These are phyloP conservation scores for Rynchops niger DNA, from an alignment of 2,113 vertebrate species.

Conservation along the genomic window DNA sequence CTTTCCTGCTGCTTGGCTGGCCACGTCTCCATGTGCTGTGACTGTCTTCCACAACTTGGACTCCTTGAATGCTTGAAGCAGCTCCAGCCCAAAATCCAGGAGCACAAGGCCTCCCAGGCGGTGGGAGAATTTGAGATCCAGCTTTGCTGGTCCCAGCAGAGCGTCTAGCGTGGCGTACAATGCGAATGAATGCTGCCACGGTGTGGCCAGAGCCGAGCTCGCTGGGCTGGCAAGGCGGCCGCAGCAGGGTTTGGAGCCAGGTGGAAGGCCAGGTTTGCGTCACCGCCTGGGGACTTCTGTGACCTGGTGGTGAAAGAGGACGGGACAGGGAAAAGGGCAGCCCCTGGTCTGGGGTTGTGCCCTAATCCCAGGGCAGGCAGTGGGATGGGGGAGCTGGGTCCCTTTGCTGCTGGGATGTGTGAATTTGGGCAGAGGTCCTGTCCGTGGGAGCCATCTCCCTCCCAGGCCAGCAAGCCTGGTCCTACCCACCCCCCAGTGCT, in stretches of 20 bases:
- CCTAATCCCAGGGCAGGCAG: neutral
- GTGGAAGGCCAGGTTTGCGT: neutral
- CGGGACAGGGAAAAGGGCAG: neutral
- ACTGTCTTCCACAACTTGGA: neutral
- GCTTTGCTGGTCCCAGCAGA: neutral
- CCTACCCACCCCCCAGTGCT: neutral
- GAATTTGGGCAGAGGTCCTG: neutral
- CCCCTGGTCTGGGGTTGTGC: neutral
- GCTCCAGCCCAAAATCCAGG: neutral
- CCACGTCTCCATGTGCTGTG: accelerated
- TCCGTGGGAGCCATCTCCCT: neutral
- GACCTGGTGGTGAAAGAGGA: neutral
- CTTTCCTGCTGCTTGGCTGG: neutral
- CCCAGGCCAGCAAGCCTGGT: neutral
- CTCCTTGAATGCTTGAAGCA: neutral
- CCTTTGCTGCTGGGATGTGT: neutral
- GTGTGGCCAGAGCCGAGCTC: neutral
- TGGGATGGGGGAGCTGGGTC: neutral
- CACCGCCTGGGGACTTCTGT: neutral
- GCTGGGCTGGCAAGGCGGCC: neutral
- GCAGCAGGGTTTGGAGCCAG: neutral
- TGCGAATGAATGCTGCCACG: slow-evolving; percentile 29
- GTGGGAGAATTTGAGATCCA: neutral
- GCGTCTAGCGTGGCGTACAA: accelerated
- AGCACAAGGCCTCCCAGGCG: neutral